phyloP scores from a whole-genome alignment of 2,888 invertebrate species.

The Agonopterix alstromeriana region DNA sequence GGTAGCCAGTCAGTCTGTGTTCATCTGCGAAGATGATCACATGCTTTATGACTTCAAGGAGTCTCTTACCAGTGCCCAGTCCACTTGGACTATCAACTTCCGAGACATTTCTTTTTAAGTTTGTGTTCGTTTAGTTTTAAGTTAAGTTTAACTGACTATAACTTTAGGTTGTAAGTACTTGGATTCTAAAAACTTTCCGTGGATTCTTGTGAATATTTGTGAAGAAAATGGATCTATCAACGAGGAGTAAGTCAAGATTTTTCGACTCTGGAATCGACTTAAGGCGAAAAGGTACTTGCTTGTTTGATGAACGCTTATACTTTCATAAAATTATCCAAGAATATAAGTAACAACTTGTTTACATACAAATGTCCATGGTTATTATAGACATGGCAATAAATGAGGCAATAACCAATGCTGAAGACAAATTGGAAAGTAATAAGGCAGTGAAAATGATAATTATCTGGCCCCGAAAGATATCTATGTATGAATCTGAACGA shows the following conservation, averaged over 20 bases:
- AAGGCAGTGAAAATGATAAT: constrained; percentile 75
- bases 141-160: constrained; percentile 15
- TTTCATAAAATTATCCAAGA: background rate
- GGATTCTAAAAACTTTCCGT: constrained; percentile 15
- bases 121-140: constrained; percentile 15
- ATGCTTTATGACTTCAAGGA: constrained; percentile 55
- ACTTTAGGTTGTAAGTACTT: constrained; percentile 15
- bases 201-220: constrained; percentile 25
- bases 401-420: constrained; percentile 66
- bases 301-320: background rate
- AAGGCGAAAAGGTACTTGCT: constrained; percentile 64
- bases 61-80: constrained; percentile 47
- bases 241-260: constrained; percentile 76
- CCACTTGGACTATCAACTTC: constrained; percentile 28
- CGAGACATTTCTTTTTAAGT: constrained; percentile 9
- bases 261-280: constrained; percentile 74
- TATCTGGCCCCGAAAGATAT: constrained; percentile 65
- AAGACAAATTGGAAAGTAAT: constrained; percentile 76
- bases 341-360: background rate
- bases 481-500: constrained; percentile 64
- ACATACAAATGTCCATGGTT: no score
- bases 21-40: constrained; percentile 75
- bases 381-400: constrained; percentile 51
- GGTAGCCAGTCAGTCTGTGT: constrained; percentile 74
- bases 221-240: constrained; percentile 63